These are phyloP conservation scores for Subacronicta megacephala DNA, from an alignment of 2,888 invertebrate species.

Conservation along the genomic window DNA sequence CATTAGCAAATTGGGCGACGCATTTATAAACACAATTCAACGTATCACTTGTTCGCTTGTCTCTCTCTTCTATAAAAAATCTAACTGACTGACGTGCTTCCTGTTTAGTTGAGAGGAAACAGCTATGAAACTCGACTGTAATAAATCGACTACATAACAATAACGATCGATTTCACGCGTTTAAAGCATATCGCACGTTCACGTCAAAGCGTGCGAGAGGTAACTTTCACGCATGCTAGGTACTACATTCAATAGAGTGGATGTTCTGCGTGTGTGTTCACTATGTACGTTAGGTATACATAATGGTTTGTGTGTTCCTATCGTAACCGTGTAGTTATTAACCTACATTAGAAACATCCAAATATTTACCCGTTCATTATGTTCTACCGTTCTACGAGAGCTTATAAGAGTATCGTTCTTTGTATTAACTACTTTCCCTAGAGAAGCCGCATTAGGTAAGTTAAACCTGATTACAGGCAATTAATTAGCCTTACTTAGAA, in stretches of 20 bases:
- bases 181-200: too few relatives aligned
- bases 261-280: background rate
- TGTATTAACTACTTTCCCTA: background rate
- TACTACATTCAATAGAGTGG: background rate
- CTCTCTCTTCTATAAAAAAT: too few relatives aligned
- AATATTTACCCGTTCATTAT: slow-evolving; percentile 24
- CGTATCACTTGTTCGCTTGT: too few relatives aligned
- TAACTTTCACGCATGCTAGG: background rate
- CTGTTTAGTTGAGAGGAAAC: too few relatives aligned
- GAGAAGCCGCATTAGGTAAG: too few relatives aligned
- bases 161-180: too few relatives aligned
- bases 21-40: too few relatives aligned
- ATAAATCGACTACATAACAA: too few relatives aligned
- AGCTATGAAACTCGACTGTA: too few relatives aligned
- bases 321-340: slow-evolving; percentile 7
- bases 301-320: background rate
- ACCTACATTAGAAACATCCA: slow-evolving; percentile 13
- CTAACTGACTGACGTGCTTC: too few relatives aligned
- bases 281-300: background rate
- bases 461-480: background rate
- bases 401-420: slow-evolving; percentile 4
- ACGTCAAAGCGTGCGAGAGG: too few relatives aligned
- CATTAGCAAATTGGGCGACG: too few relatives aligned
- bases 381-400: slow-evolving; percentile 4
- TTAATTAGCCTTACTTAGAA: background rate